These are phyloP conservation scores for Epistrophella euchroma DNA, from an alignment of 2,888 invertebrate genomes.

Conservation along the genomic window DNA sequence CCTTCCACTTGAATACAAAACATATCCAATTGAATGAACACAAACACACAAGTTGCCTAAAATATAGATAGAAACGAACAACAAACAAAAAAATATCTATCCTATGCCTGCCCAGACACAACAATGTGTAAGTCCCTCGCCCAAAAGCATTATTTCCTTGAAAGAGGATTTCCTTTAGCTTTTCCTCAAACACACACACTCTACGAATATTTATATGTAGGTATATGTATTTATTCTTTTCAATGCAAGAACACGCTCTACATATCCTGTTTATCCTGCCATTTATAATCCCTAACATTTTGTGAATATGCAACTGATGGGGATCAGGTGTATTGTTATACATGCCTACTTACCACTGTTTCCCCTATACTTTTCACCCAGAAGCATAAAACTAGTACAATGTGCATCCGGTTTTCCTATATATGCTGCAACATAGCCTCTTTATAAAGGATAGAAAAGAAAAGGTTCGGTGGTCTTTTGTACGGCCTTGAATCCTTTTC, in stretches of 20 bases:
- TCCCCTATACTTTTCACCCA: neutral
- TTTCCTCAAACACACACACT: slow-evolving; percentile 38
- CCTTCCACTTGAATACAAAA: slow-evolving; percentile 73
- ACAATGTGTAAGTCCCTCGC: slow-evolving; percentile 34
- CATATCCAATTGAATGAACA: slow-evolving; percentile 75
- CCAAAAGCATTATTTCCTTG: slow-evolving; percentile 54
- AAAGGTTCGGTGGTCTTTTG: slow-evolving; percentile 77
- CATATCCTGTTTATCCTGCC: slow-evolving; percentile 73
- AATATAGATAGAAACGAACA: neutral
- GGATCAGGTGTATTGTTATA: slow-evolving; percentile 72
- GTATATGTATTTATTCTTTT: slow-evolving; percentile 48
- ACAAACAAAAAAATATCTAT: slow-evolving; percentile 1
- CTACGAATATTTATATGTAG: neutral
- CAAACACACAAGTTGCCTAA: slow-evolving; percentile 52
- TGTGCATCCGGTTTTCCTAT: slow-evolving; percentile 48
- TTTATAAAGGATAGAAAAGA: neutral
- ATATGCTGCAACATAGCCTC: neutral
- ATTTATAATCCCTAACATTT: slow-evolving; percentile 72
- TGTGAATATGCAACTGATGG: slow-evolving; percentile 72
- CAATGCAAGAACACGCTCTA: slow-evolving; percentile 56
- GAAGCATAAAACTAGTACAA: slow-evolving; percentile 33
- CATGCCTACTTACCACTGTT: slow-evolving; percentile 52
- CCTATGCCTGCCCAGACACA: slow-evolving; percentile 37
- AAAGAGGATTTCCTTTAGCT: slow-evolving; percentile 68
- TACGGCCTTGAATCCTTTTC: slow-evolving; percentile 70